Conservation (phyloP, 1,140 invertebrate species). For the Leguminivora glycinivorella region DNA sequence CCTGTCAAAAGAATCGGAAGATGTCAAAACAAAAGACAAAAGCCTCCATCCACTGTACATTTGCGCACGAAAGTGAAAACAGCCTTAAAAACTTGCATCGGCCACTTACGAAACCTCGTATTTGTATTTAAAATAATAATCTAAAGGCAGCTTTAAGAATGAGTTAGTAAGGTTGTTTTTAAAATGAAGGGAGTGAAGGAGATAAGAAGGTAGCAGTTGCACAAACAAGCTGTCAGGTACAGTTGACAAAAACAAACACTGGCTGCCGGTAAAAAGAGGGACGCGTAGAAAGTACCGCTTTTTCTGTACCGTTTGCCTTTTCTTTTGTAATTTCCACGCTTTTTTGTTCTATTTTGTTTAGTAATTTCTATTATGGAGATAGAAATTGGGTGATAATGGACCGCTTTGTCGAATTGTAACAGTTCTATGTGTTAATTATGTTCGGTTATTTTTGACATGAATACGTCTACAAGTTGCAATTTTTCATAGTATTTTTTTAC, state of each 20-base stretch:
- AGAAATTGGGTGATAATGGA: conserved; percentile 18
- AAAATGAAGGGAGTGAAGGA: background rate
- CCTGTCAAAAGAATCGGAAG: conserved; percentile 8
- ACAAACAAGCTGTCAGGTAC: conserved; percentile 39
- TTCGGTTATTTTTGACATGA: background rate
- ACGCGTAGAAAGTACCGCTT: conserved; percentile 51
- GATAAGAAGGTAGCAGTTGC: conserved; percentile 2
- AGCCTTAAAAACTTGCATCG: conserved; percentile 62
- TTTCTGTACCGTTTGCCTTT: conserved; percentile 22
- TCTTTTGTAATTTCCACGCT: conserved; percentile 22
- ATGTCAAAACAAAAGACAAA: conserved; percentile 20
- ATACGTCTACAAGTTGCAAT: background rate
- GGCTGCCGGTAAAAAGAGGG: conserved; percentile 47
- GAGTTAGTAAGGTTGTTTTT: background rate
- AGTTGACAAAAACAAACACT: conserved; percentile 65
- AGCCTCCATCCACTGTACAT: conserved; percentile 35
- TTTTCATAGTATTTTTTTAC: background rate
- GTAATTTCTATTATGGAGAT: conserved; percentile 26
- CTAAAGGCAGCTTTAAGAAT: background rate
- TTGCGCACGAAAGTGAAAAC: conserved; percentile 58
- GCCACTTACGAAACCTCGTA: conserved; percentile 26
- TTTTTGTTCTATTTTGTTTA: conserved; percentile 22
- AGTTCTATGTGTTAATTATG: background rate
- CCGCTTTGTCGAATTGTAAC: background rate
- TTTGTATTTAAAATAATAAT: background rate